Conservation (phyloP, 2,113 vertebrate genomes). For the Ellobius talpinus region DNA sequence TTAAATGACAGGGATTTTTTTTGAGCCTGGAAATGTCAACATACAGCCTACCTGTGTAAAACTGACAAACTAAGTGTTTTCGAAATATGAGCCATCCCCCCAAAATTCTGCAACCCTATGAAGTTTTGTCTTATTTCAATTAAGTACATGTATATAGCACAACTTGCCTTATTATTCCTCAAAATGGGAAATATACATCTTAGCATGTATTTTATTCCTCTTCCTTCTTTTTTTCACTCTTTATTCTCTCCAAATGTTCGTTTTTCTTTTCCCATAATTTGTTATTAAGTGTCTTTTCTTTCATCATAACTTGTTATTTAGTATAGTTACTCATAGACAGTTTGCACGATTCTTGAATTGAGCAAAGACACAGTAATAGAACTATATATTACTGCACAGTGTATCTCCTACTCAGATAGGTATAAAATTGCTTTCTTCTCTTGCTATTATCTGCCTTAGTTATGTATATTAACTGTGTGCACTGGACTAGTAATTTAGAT, state of each 20-base stretch:
- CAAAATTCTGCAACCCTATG: neutral
- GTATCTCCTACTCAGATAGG: conserved; percentile 23
- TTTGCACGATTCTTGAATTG: neutral
- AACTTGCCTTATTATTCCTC: neutral
- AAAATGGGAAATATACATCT: neutral
- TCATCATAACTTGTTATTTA: neutral
- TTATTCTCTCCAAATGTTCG: neutral
- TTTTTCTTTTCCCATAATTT: neutral
- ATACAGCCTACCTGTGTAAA: neutral
- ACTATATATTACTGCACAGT: neutral
- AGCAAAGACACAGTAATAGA: neutral
- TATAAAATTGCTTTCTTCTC: conserved; percentile 61
- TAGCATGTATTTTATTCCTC: neutral
- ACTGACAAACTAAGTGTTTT: conserved; percentile 52
- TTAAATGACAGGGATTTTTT: conserved; percentile 40
- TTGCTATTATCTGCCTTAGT: conserved; percentile 35
- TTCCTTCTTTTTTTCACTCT: neutral
- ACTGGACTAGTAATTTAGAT: conserved; percentile 65
- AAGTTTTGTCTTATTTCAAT: conserved; percentile 41
- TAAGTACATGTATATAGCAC: conserved; percentile 6
- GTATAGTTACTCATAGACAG: neutral
- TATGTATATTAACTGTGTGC: conserved; percentile 71
- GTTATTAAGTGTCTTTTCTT: neutral
- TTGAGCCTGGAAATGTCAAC: conserved; percentile 55
- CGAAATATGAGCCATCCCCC: neutral